Evolutionary conservation across 1,140 invertebrate genomes (phyloP), one percentile per base, ranked within the genome.

Genomic region (Dryas iulia): DNA sequence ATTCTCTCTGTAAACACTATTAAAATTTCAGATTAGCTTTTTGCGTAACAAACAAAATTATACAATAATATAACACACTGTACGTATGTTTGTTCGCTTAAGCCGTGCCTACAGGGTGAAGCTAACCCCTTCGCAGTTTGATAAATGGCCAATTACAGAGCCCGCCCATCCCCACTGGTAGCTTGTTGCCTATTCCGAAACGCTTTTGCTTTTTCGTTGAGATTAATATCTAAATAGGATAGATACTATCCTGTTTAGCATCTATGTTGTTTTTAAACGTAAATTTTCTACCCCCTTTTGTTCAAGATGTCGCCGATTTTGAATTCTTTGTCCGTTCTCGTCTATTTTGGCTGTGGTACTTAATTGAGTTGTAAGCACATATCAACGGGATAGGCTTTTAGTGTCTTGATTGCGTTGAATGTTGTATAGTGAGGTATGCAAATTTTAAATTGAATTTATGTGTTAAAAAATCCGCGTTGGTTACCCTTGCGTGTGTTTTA

Each of bases 91-190:
- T 89, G 86, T 87, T 82, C 82, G 84, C 82, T 81, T 81, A 79
- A 82, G 71, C 72, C 71, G 74, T 66, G 71, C 74, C 71, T 77
- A 85, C 84, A 87, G 86, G 82, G 79, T 79, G 74, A 79, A 87
- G 86, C 87, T 90, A 90, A 90, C 89, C 92, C 91, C 90, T 91
- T 92, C 89, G 83, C 87, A 82, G 87, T 92, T 92, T 92, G 92
- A 92, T 92, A 92, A 92, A 92, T 92, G 90, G 92, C 92, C 90
- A 92, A 92, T 92, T 92, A 92, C 89, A 89, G 82, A 73, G 80
- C 78, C 82, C 83, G 83, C 84, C 83, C 83, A 82, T 83, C 84
- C 87, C 87, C 88, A 87, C 86, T 89, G 86, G 86, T 88, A 90
- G 89, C 87, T 90, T 90, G 86, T 91, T 89, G 87, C 87, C 87